A percentile compares a stretch with the other conserved stretches of the same genome.
These are phyloP conservation scores for Hippasteria phrygiana DNA, from an alignment of 53 echinoderm and acorn worm genomes.

Conservation along the genomic window DNA sequence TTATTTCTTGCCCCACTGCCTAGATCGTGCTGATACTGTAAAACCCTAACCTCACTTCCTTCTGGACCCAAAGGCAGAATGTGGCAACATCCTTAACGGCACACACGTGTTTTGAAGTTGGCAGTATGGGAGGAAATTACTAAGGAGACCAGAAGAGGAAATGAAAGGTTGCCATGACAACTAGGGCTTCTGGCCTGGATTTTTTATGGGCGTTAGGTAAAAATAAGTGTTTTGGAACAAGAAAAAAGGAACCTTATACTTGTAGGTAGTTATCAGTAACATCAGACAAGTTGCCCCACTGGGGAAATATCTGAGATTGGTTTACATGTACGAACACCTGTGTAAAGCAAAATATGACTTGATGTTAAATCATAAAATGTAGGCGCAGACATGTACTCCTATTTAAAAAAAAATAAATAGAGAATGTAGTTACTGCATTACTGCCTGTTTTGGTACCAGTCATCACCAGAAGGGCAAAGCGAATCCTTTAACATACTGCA, in stretches of 20 bases:
- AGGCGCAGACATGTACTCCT: too few species aligned
- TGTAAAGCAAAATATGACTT: too few species aligned
- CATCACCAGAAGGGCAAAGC: background rate
- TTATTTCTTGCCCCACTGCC: background rate
- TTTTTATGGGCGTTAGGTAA: background rate
- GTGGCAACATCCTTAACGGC: conserved; percentile 6
- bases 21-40: conserved; percentile 8
- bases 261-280: background rate
- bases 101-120: conserved; percentile 11
- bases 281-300: background rate
- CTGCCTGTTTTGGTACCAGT: background rate
- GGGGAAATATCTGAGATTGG: background rate
- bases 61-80: background rate
- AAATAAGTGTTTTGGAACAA: background rate
- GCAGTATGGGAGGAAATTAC: conserved; percentile 40
- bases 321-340: too few species aligned
- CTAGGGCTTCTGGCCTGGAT: background rate
- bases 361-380: too few species aligned
- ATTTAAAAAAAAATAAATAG: too few species aligned
- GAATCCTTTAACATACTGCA: background rate
- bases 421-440: too few species aligned
- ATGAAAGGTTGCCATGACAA: conserved; percentile 43
- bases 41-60: background rate
- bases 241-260: background rate
- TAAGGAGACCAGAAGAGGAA: conserved; percentile 30